Evolutionary conservation across 2,888 invertebrate species (phyloP).

Genomic region (Digitonthophagus gazella): DNA sequence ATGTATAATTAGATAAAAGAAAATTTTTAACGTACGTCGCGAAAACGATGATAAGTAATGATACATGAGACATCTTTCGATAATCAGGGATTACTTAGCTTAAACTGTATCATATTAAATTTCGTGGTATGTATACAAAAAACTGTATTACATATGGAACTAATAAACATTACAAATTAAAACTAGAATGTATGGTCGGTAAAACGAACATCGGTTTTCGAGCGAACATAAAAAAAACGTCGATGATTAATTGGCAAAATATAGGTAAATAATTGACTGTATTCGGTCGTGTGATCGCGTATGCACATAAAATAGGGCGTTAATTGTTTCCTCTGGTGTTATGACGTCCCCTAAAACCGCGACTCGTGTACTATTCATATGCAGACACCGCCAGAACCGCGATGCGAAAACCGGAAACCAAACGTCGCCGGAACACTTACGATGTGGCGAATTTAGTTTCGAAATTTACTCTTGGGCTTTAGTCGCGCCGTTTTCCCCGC

Average conservation of each 20-base stretch:
- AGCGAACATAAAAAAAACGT: neutral
- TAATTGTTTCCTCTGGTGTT: neutral
- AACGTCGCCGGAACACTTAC: neutral
- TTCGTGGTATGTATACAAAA: no score
- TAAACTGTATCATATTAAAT: no score
- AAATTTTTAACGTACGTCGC: no score
- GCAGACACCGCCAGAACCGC: neutral
- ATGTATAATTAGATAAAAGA: no score
- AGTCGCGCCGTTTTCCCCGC: neutral
- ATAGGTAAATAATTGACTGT: neutral
- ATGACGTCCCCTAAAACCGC: neutral
- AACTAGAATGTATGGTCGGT: neutral
- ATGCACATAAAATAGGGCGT: neutral
- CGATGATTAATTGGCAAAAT: neutral
- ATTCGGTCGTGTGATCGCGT: neutral
- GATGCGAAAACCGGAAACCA: neutral
- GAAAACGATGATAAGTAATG: no score
- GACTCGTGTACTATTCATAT: neutral
- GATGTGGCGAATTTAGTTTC: neutral
- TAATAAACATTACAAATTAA: no score
- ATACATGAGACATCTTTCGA: no score
- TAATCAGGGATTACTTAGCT: no score
- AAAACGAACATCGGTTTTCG: no score
- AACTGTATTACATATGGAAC: no score
- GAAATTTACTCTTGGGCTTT: constrained; percentile 9